Percentiles rank a stretch among this genome's conserved stretches.
phyloP scores from a whole-genome alignment of 2,888 invertebrate genomes.

The Odontocerum albicorne region DNA sequence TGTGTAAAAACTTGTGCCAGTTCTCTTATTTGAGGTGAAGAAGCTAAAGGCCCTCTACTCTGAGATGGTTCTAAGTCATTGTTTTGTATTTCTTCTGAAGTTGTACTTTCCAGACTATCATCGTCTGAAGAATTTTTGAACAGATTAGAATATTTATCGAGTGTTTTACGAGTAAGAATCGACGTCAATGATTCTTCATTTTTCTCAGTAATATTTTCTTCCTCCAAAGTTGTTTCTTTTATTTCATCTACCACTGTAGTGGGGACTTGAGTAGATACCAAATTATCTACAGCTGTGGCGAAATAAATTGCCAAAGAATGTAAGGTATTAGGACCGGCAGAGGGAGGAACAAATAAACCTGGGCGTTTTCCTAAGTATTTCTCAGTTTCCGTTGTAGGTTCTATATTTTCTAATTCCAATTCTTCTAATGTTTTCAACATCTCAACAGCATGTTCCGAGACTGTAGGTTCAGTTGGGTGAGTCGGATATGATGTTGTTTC shows the following conservation, averaged over 20 bases:
- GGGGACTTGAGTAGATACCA: slow-evolving; percentile 45
- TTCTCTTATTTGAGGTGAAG: slow-evolving; percentile 70
- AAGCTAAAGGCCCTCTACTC: slow-evolving; percentile 63
- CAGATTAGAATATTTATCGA: slow-evolving; percentile 62
- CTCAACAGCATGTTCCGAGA: slow-evolving; percentile 68
- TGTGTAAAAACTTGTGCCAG: slow-evolving; percentile 83
- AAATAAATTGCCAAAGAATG: slow-evolving; percentile 81
- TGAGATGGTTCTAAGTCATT: slow-evolving; percentile 63
- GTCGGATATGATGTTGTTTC: slow-evolving; percentile 40
- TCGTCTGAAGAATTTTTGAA: slow-evolving; percentile 42
- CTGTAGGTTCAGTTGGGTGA: slow-evolving; percentile 46
- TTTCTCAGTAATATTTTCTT: slow-evolving; percentile 42
- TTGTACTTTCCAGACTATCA: slow-evolving; percentile 41
- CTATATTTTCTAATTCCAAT: slow-evolving; percentile 56
- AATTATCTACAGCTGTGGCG: slow-evolving; percentile 67
- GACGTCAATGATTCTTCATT: slow-evolving; percentile 58
- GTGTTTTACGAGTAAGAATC: slow-evolving; percentile 67
- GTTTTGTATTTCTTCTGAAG: slow-evolving; percentile 45
- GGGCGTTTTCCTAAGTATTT: slow-evolving; percentile 57
- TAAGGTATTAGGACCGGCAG: slow-evolving; percentile 74
- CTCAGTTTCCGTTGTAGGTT: slow-evolving; percentile 50
- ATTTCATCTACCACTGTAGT: slow-evolving; percentile 43
- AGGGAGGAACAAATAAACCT: slow-evolving; percentile 70
- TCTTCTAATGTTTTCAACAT: slow-evolving; percentile 69
- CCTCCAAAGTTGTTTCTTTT: slow-evolving; percentile 38